Conservation (phyloP, 2,888 invertebrate genomes). For the Eucera pruinosa region DNA sequence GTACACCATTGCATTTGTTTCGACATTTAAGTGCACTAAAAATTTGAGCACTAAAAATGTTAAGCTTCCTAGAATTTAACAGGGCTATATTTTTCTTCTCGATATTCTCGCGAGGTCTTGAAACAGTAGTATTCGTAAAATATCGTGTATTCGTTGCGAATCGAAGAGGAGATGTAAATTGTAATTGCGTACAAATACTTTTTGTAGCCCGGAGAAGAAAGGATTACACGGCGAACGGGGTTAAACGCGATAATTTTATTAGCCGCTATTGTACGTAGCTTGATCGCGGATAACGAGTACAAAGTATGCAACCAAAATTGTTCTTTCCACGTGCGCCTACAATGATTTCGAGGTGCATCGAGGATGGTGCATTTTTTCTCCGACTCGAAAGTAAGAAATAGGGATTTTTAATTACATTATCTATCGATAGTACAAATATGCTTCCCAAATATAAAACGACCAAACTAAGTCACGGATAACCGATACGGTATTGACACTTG, state of each 20-base stretch:
- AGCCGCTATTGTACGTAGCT: not conserved
- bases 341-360: slow-evolving; percentile 19
- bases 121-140: no score
- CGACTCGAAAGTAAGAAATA: slow-evolving; percentile 8
- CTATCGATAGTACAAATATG: slow-evolving; percentile 50
- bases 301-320: slow-evolving; percentile 1
- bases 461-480: slow-evolving; percentile 3
- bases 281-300: slow-evolving; percentile 8
- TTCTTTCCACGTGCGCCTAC: slow-evolving; percentile 3
- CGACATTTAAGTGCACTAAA: no score
- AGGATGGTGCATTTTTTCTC: slow-evolving; percentile 8
- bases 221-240: no score
- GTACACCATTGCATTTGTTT: no score
- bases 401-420: slow-evolving; percentile 1
- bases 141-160: no score
- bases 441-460: slow-evolving; percentile 24
- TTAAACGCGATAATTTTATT: slow-evolving; percentile 27
- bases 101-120: no score
- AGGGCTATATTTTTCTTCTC: no score
- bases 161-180: no score
- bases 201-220: no score
- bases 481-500: slow-evolving; percentile 15
- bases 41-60: no score
- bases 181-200: no score
- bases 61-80: no score